Evolutionary conservation across 2,888 invertebrate genomes (phyloP).

Genomic region (Lomographa bimaculata): DNA sequence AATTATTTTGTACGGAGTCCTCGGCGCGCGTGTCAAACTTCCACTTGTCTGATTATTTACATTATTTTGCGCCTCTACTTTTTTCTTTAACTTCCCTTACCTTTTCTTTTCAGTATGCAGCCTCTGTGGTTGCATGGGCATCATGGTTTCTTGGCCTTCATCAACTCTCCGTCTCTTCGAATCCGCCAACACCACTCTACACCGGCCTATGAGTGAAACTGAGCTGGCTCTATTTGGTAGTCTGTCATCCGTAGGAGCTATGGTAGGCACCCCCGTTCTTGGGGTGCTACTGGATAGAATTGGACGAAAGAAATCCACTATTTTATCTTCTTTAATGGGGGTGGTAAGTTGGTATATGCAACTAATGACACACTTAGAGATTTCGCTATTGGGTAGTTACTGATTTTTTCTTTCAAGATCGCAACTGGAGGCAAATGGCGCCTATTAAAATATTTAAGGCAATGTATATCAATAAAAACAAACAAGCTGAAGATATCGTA

Average conservation of each 20-base stretch:
- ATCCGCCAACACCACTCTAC: conserved; percentile 55
- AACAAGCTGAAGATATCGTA: too few relatives aligned
- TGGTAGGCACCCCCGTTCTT: conserved; percentile 51
- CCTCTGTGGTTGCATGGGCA: conserved; percentile 52
- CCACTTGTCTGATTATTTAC: too few relatives aligned
- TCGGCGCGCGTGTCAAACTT: too few relatives aligned
- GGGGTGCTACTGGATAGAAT: conserved; percentile 49
- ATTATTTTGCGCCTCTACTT: too few relatives aligned
- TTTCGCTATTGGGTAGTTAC: too few relatives aligned
- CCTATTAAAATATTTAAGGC: too few relatives aligned
- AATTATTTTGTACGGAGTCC: too few relatives aligned
- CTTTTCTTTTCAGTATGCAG: conserved; percentile 49
- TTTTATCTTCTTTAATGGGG: conserved; percentile 42
- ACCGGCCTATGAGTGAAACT: conserved; percentile 54
- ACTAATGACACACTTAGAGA: too few relatives aligned
- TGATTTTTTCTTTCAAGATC: too few relatives aligned
- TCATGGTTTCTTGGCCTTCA: conserved; percentile 63
- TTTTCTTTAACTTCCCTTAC: too few relatives aligned
- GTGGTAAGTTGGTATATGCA: conserved; percentile 43
- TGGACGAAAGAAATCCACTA: conserved; percentile 52
- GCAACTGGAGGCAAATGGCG: too few relatives aligned
- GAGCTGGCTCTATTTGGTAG: conserved; percentile 58
- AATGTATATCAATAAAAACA: too few relatives aligned
- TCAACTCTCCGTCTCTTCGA: conserved; percentile 56
- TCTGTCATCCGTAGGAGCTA: conserved; percentile 52